These are phyloP conservation scores for Tineola bisselliella DNA, from an alignment of 2,888 invertebrate genomes.

Conservation along the genomic window DNA sequence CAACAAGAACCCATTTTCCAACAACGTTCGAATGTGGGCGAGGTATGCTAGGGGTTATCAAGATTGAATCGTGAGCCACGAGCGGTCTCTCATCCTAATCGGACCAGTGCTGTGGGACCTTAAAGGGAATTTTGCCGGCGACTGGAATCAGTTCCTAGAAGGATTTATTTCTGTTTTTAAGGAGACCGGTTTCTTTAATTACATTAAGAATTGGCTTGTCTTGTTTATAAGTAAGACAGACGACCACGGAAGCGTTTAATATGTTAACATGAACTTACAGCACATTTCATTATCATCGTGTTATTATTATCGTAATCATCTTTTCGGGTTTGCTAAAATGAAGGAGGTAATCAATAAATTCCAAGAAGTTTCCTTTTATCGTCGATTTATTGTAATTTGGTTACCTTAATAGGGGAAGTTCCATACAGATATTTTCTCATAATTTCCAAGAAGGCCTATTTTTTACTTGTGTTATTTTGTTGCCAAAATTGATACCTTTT, in stretches of 20 bases:
- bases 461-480: too few relatives aligned
- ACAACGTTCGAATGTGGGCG: conserved; percentile 20
- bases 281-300: too few relatives aligned
- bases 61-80: conserved; percentile 23
- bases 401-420: neutral
- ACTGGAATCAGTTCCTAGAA: conserved; percentile 46
- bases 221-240: too few relatives aligned
- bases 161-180: conserved; percentile 47
- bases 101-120: conserved; percentile 15
- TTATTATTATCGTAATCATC: too few relatives aligned
- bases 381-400: neutral
- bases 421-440: neutral
- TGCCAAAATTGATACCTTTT: too few relatives aligned
- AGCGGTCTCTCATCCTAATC: conserved; percentile 43
- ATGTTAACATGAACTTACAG: too few relatives aligned
- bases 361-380: neutral
- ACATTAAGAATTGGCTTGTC: neutral
- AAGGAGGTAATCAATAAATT: neutral
- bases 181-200: neutral
- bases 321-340: too few relatives aligned
- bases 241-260: too few relatives aligned
- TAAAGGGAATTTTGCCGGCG: conserved; percentile 39
- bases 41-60: conserved; percentile 34
- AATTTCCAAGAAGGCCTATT: neutral
- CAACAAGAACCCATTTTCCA: neutral